Percentiles rank a stretch among this genome's conserved stretches.
Conservation (phyloP, 2,888 invertebrate genomes). For the Chydorus sphaericus region DNA sequence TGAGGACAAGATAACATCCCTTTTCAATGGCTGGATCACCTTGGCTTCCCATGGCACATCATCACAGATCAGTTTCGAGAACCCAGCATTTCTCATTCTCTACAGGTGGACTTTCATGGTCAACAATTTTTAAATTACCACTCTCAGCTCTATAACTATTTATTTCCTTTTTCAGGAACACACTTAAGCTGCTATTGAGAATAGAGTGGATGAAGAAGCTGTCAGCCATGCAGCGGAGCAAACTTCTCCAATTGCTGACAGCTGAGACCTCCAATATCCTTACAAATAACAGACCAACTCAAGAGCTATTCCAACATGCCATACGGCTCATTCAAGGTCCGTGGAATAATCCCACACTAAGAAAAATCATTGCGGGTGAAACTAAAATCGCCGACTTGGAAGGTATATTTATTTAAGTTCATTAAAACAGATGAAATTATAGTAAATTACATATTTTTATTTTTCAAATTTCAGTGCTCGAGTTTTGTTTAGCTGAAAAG, state of each 20-base stretch:
- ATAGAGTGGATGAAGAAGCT: constrained; percentile 41
- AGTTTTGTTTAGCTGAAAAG: constrained; percentile 45
- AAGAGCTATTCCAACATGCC: constrained; percentile 35
- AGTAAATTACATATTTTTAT: no score
- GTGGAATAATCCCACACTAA: constrained; percentile 34
- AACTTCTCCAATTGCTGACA: constrained; percentile 34
- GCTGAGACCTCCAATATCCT: no score
- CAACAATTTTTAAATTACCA: background rate
- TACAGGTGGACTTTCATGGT: constrained; percentile 8
- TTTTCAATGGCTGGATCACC: constrained; percentile 4
- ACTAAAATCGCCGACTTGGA: constrained; percentile 28
- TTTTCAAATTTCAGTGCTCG: constrained; percentile 35
- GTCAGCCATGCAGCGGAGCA: constrained; percentile 31
- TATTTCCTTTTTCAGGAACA: constrained; percentile 22
- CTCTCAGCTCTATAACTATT: no score
- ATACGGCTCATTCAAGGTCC: constrained; percentile 39
- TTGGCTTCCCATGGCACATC: constrained; percentile 12
- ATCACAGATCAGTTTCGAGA: constrained; percentile 4
- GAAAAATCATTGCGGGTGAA: constrained; percentile 31
- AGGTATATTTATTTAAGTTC: constrained; percentile 27
- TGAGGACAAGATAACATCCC: constrained; percentile 8
- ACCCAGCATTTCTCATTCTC: constrained; percentile 3
- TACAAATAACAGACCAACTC: constrained; percentile 36
- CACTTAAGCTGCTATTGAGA: constrained; percentile 33
- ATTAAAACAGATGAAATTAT: no score